Percentiles rank a stretch among this genome's conserved stretches.
These are phyloP conservation scores for Theristicus caerulescens DNA, from an alignment of 2,113 vertebrate species.

Conservation along the genomic window DNA sequence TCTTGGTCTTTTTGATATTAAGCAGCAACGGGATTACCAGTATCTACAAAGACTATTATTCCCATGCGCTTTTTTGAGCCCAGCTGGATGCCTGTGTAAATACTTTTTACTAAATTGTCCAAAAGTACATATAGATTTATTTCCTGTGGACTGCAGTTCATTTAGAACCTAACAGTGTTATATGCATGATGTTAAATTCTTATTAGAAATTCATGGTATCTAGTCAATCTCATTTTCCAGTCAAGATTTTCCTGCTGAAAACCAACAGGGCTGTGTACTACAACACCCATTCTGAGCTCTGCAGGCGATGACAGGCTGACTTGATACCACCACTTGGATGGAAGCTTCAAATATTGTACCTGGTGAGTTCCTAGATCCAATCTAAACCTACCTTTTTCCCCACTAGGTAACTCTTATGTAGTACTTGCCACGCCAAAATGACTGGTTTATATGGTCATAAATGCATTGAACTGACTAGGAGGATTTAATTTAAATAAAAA, in stretches of 20 bases:
- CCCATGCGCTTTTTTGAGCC: not conserved
- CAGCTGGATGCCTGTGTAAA: not conserved
- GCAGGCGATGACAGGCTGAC: not conserved
- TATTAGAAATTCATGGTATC: not conserved
- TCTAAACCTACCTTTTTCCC: not conserved
- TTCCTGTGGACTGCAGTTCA: not conserved
- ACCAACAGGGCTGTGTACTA: not conserved
- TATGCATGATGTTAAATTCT: not conserved
- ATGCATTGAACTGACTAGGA: rapidly evolving
- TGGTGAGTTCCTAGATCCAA: not conserved
- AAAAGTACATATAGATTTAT: not conserved
- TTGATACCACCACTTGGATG: not conserved
- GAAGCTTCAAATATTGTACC: not conserved
- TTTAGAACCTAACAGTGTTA: not conserved
- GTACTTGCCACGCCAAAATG: not conserved
- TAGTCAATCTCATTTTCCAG: not conserved
- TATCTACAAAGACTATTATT: not conserved
- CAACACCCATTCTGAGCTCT: not conserved
- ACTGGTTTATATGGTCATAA: not conserved
- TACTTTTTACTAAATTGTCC: not conserved
- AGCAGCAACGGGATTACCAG: not conserved
- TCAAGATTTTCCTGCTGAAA: not conserved
- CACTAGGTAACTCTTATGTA: not conserved
- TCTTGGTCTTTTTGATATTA: not conserved
- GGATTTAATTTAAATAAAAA: not conserved